A percentile compares a stretch with the other conserved stretches of the same genome.
These are phyloP conservation scores for Falco berigora DNA, from an alignment of 2,797 vertebrate genomes.

Conservation along the genomic window DNA sequence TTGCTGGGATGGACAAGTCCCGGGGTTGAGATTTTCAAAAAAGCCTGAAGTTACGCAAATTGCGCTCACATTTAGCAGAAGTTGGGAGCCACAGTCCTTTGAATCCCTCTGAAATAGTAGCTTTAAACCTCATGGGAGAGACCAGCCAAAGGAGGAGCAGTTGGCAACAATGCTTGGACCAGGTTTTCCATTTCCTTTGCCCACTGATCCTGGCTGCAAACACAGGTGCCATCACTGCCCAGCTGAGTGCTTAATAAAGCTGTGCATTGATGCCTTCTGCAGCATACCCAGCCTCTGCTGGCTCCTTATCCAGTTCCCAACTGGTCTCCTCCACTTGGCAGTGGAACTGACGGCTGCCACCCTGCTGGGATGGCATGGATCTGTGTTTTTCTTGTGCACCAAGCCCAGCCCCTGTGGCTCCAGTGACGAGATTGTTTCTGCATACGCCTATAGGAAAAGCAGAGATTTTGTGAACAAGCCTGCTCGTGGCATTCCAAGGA, in stretches of 20 bases:
- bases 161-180: background rate
- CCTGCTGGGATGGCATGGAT: constrained; percentile 61
- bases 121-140: background rate
- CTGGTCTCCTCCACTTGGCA: constrained; percentile 51
- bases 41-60: background rate
- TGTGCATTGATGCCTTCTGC: background rate
- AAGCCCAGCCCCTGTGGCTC: constrained; percentile 63
- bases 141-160: background rate
- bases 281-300: background rate
- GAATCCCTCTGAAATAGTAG: background rate
- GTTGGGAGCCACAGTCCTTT: background rate
- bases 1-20: background rate
- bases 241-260: background rate
- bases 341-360: constrained; percentile 27
- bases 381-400: constrained; percentile 43
- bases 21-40: background rate
- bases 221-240: background rate
- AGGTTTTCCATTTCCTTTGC: background rate
- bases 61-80: background rate
- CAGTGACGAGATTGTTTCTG: constrained; percentile 55
- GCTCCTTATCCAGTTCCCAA: constrained; percentile 16
- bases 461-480: constrained; percentile 66
- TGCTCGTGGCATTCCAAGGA: constrained; percentile 63
- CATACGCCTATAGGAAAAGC: constrained; percentile 67
- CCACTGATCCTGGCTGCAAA: background rate